Evolutionary conservation across 2,113 vertebrate species (phyloP).

Genomic region (Condylura cristata): DNA sequence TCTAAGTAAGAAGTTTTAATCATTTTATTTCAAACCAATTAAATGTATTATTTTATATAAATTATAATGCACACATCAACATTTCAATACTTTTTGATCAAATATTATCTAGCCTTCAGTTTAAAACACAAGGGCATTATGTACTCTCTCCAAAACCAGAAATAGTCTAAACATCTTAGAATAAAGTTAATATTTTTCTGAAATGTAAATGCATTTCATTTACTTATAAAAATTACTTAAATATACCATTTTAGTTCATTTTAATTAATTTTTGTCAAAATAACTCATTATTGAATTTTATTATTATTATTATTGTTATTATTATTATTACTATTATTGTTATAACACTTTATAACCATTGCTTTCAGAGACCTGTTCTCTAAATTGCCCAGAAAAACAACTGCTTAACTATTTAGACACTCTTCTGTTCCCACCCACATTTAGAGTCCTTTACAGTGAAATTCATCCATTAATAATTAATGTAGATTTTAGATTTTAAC

Average conservation of each 20-base stretch:
- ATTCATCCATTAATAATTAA: not conserved
- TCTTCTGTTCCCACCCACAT: fast-evolving
- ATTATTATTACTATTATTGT: too few species aligned
- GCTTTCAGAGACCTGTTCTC: not conserved
- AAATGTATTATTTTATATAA: not conserved
- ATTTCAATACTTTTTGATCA: not conserved
- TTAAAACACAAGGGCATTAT: not conserved
- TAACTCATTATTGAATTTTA: not conserved
- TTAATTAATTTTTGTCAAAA: conserved; percentile 30
- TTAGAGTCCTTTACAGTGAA: not conserved
- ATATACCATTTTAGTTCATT: not conserved
- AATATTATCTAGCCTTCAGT: not conserved
- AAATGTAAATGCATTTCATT: not conserved
- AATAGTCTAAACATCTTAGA: not conserved
- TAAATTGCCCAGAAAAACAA: not conserved
- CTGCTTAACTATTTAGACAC: not conserved
- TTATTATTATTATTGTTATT: too few species aligned
- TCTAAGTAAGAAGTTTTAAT: not conserved
- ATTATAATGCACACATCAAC: not conserved
- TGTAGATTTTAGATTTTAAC: not conserved
- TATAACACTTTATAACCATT: not conserved
- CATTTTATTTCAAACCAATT: not conserved
- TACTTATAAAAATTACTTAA: not conserved
- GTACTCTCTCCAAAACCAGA: not conserved
- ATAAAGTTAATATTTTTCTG: not conserved